Evolutionary conservation across 1,140 invertebrate species (phyloP), one percentile per base, ranked within the genome.

Genomic region (Drosophila eugracilis): DNA sequence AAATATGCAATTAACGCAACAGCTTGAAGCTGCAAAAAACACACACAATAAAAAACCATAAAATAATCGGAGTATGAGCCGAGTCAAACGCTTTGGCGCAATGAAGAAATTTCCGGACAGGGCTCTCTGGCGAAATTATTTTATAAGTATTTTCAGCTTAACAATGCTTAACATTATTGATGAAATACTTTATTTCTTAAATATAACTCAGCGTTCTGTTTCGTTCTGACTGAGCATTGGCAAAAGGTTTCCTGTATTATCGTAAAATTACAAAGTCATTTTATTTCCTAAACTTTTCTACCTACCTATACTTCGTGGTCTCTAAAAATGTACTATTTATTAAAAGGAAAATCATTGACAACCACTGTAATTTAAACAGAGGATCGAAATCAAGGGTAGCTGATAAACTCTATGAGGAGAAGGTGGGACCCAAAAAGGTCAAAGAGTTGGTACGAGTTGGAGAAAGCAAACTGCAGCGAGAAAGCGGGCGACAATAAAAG

Each of bases 1-100:
- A 88, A 88, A 86, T 88, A 88, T 83, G 83, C 78, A 86, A 88
- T 86, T 86, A 88, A 86, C 58, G 78, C 74, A 86, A 83, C 83
- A 86, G 83, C 83, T 86, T 75, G 83, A 53, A 50, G 78, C 70
- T 57, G 26, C 9, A 67, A 69, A 63, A n/a, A 36, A n/a, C 5
- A 28, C 2, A 3, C 3, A 14, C 0, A 15, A 17, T 14, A 44
- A 74, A 78, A 47, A 47, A 59, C 53, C 53, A 62, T 36, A 12
- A 52, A 74, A 62, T 14, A 28, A 26, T 41, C 7, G 6, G 0
- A 6, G 22, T 19, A 9, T 28, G 15, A 32, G 37, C 6, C 1
- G 14, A 28, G 44, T 45, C 14, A 28, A 28, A 10, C 4, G 15
- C 62, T 41, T 55, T 39, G 32, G n/a, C 14, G 12, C 4, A 22